Conservation (phyloP, 2,113 vertebrate genomes). For the Muntiacus muntjak region DNA sequence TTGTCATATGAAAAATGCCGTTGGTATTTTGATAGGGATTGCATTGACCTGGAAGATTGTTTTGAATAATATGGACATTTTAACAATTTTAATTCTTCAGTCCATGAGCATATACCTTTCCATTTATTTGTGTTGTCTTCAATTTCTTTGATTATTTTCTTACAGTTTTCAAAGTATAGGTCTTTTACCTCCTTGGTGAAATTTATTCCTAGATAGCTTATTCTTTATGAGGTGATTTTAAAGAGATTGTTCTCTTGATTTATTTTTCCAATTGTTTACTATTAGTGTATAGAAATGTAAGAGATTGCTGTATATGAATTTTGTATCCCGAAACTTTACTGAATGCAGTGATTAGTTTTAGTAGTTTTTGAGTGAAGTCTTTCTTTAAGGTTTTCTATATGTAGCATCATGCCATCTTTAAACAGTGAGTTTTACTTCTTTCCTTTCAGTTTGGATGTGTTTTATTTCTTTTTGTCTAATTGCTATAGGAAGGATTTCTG, state of each 20-base stretch:
- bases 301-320: background rate
- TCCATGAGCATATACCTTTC: background rate
- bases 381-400: background rate
- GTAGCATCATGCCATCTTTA: background rate
- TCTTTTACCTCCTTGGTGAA: background rate
- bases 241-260: background rate
- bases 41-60: background rate
- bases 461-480: background rate
- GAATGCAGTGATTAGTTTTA: background rate
- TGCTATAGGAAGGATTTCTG: background rate
- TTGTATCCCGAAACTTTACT: background rate
- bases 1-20: background rate
- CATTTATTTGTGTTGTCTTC: background rate
- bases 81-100: background rate
- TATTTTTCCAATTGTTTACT: background rate
- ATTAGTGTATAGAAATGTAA: background rate
- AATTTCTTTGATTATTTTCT: background rate
- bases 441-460: background rate
- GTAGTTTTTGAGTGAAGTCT: background rate
- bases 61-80: background rate
- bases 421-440: background rate
- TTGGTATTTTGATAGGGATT: background rate
- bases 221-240: background rate
- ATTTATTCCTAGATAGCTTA: background rate
- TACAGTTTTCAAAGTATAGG: background rate